phyloP scores from a whole-genome alignment of 2,113 vertebrate species.

The Lethenteron reissneri region DNA sequence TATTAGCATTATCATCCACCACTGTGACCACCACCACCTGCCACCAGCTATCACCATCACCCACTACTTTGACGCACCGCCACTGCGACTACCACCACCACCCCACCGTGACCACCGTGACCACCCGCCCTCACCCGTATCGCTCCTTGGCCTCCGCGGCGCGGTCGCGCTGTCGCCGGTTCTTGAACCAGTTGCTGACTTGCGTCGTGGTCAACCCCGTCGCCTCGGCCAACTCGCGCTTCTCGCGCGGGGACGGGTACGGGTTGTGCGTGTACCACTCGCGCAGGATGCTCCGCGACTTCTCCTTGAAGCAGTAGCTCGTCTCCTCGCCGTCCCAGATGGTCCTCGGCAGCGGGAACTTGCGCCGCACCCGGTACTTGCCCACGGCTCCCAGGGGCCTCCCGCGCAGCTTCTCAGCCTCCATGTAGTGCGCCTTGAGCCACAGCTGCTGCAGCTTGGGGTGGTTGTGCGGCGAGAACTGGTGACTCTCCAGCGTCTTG shows the following conservation, averaged over 20 bases:
- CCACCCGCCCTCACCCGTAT: conserved; percentile 7
- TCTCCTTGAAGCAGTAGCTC: conserved; percentile 36
- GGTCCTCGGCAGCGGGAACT: conserved; percentile 25
- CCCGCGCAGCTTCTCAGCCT: conserved; percentile 24
- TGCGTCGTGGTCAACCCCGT: conserved; percentile 20
- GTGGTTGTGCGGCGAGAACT: conserved; percentile 24
- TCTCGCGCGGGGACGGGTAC: conserved; percentile 25
- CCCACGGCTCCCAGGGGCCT: conserved; percentile 28
- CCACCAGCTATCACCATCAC: too few species aligned
- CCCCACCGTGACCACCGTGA: too few species aligned
- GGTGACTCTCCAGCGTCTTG: conserved; percentile 20
- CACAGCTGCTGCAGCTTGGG: conserved; percentile 29
- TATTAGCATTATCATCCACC: too few species aligned
- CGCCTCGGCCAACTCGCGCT: conserved; percentile 18
- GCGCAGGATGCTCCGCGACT: conserved; percentile 20
- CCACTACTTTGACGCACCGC: too few species aligned
- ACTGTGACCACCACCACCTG: too few species aligned
- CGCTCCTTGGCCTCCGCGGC: conserved; percentile 15
- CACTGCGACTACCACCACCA: too few species aligned
- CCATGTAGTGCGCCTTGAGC: conserved; percentile 23
- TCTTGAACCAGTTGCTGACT: conserved; percentile 27
- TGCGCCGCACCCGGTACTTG: conserved; percentile 27
- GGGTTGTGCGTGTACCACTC: conserved; percentile 22
- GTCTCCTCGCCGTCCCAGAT: conserved; percentile 34
- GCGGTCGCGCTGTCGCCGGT: conserved; percentile 20